phyloP scores from a whole-genome alignment of 2,888 invertebrate species.

The Apotomis capreana region DNA sequence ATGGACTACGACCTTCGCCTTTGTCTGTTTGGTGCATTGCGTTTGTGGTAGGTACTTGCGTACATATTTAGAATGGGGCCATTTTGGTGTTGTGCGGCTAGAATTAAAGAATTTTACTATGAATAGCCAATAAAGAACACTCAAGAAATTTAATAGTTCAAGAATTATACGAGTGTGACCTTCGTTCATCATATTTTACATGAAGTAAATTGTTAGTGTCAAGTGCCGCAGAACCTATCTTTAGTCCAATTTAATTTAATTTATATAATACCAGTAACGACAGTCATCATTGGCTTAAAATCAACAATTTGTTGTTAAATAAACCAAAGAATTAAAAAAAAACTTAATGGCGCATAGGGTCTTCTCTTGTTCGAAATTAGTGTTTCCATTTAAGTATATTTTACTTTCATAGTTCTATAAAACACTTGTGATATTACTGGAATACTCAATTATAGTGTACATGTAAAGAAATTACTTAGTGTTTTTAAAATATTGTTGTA shows the following conservation, averaged over 20 bases:
- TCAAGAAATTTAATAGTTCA: conserved; percentile 11
- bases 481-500: no score
- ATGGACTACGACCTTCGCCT: conserved; percentile 81
- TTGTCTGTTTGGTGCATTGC: conserved; percentile 84
- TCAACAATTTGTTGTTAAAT: neutral
- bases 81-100: conserved; percentile 46
- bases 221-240: conserved; percentile 37
- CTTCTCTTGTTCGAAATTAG: neutral
- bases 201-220: conserved; percentile 30
- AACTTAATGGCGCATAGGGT: neutral
- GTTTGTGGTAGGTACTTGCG: conserved; percentile 67
- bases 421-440: no score
- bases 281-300: neutral
- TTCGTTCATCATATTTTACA: conserved; percentile 16
- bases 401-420: no score
- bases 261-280: neutral
- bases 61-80: conserved; percentile 54
- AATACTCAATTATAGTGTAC: no score
- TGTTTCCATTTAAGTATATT: no score
- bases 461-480: no score
- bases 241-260: conserved; percentile 1
- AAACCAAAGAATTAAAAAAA: neutral
- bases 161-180: conserved; percentile 8
- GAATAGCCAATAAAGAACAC: neutral
- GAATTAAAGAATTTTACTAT: conserved; percentile 12